Conservation (phyloP, 2,888 invertebrate genomes). For the Adelphocoris suturalis region DNA sequence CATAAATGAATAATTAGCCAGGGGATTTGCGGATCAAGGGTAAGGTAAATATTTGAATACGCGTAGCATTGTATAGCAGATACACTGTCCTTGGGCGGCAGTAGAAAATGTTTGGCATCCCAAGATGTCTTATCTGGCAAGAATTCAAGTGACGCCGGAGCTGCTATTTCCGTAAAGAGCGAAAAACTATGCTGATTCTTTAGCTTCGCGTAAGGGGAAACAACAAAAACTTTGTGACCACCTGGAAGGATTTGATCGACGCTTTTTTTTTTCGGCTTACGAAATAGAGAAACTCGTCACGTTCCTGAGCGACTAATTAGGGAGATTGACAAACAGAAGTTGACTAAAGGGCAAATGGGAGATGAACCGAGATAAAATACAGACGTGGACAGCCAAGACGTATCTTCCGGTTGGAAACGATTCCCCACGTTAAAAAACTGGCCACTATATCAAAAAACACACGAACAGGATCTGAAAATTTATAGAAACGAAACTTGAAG, state of each 20-base stretch:
- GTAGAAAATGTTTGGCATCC: constrained; percentile 42
- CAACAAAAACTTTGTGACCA: not conserved
- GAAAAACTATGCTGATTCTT: not conserved
- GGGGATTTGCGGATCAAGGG: constrained; percentile 9
- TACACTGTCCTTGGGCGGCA: constrained; percentile 8
- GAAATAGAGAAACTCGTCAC: not conserved
- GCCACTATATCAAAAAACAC: too few species aligned
- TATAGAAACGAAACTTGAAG: too few species aligned
- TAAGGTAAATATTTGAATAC: constrained; percentile 47
- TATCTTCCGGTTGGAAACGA: not conserved
- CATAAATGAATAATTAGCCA: not conserved
- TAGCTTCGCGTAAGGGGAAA: not conserved
- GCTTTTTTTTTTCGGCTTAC: not conserved
- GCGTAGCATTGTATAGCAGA: constrained; percentile 13
- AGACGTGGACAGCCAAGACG: not conserved
- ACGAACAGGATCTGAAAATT: too few species aligned
- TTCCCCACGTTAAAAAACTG: too few species aligned
- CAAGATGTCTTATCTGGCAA: constrained; percentile 14
- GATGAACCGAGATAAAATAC: not conserved
- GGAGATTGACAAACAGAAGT: not conserved
- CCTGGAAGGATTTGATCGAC: not conserved
- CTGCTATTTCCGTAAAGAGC: constrained; percentile 39
- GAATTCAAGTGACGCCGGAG: constrained; percentile 25
- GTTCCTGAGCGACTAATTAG: not conserved
- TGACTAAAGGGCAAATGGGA: not conserved